These are phyloP conservation scores for Apodemus agrarius DNA, from an alignment of 2,797 vertebrate species.

Conservation along the genomic window DNA sequence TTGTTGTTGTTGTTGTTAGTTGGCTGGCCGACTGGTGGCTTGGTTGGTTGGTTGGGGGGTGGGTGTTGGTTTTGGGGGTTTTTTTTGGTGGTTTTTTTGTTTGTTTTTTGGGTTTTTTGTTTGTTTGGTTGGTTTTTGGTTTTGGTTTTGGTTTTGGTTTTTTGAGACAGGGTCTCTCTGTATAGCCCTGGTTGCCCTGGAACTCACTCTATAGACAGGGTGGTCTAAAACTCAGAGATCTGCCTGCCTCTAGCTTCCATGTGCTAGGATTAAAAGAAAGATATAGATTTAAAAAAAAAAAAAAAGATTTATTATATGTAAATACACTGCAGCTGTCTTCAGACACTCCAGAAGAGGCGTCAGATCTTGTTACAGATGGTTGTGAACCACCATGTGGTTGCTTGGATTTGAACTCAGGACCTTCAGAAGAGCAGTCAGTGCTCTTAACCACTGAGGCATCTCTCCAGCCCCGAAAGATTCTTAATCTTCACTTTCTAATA, in stretches of 20 bases:
- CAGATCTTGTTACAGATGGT: too few species aligned
- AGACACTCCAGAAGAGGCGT: too few species aligned
- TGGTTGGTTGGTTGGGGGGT: too few species aligned
- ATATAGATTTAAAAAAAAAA: too few species aligned
- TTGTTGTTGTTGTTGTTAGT: not conserved
- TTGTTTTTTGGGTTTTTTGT: not conserved
- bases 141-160: not conserved
- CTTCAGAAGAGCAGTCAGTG: too few species aligned
- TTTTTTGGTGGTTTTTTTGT: too few species aligned
- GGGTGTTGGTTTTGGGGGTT: too few species aligned
- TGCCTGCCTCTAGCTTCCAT: not conserved
- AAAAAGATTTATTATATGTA: too few species aligned
- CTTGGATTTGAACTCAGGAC: too few species aligned
- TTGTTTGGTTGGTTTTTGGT: not conserved
- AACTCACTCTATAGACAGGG: not conserved
- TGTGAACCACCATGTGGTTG: too few species aligned
- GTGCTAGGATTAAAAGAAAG: not conserved
- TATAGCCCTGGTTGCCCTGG: not conserved
- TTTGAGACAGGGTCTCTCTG: not conserved
- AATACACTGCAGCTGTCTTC: too few species aligned
- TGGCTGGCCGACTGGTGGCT: not conserved
- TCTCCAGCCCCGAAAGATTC: not conserved
- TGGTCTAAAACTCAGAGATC: not conserved
- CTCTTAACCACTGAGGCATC: too few species aligned
- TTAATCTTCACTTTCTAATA: slow-evolving; percentile 35